These are phyloP conservation scores for Smittia aterrima DNA, from an alignment of 2,888 invertebrate species.

Conservation along the genomic window DNA sequence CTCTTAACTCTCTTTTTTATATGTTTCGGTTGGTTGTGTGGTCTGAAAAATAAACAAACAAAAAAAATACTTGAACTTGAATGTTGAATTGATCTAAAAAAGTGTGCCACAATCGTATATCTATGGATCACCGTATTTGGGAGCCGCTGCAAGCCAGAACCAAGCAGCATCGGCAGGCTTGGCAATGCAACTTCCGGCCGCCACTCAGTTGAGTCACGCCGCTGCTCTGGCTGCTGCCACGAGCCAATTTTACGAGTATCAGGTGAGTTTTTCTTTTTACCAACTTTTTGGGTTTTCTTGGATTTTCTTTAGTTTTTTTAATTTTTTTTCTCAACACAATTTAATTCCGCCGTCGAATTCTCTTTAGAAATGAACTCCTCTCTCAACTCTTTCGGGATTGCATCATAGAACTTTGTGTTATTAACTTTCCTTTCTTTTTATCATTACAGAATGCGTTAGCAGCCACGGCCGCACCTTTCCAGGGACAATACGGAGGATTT, in stretches of 20 bases:
- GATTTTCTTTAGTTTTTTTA: slow-evolving; percentile 34
- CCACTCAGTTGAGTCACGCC: slow-evolving; percentile 66
- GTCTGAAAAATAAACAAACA: slow-evolving; percentile 41
- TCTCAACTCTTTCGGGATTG: background rate
- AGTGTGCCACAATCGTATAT: slow-evolving; percentile 68
- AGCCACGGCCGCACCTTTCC: slow-evolving; percentile 46
- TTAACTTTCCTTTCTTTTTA: background rate
- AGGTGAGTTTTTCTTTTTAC: slow-evolving; percentile 51
- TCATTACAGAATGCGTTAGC: slow-evolving; percentile 42
- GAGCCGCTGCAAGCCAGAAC: slow-evolving; percentile 55
- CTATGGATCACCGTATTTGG: slow-evolving; percentile 69
- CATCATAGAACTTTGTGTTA: background rate
- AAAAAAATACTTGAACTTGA: slow-evolving; percentile 39
- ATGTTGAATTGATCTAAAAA: slow-evolving; percentile 34
- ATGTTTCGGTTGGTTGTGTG: slow-evolving; percentile 43
- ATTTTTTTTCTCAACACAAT: background rate
- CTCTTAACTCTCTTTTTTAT: slow-evolving; percentile 43
- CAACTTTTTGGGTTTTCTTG: slow-evolving; percentile 39
- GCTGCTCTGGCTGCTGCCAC: slow-evolving; percentile 76
- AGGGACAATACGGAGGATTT: slow-evolving; percentile 45
- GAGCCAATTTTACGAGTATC: slow-evolving; percentile 79
- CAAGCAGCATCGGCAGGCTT: slow-evolving; percentile 60
- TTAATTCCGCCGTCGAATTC: background rate
- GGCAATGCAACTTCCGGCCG: slow-evolving; percentile 67
- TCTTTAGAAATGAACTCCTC: background rate